Evolutionary conservation across 2,797 vertebrate genomes (phyloP), one percentile per base, ranked within the genome.

Genomic region (Tympanoctomys barrerae): DNA sequence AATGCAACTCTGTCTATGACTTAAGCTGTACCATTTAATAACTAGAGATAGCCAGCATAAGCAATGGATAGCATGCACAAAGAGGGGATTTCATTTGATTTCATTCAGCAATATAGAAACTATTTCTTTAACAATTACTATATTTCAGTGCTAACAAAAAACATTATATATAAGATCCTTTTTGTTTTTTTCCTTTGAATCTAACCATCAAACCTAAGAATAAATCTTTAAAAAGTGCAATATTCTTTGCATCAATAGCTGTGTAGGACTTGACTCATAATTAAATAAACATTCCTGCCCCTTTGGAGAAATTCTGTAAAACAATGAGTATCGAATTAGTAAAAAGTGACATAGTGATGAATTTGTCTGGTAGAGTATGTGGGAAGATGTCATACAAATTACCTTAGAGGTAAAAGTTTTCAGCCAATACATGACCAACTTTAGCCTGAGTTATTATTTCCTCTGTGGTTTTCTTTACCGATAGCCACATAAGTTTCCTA

Each of bases 321-420:
- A 95, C 11, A 28, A 21, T 68, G 73, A 84, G 54, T 22, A 78
- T n/a, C 46, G 62, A 57, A 93, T 66, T 73, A 73, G 64, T 85
- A 85, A 73, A 86, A 87, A 79, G 39, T 85, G 86, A 89, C 82
- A 39, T 93, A 70, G 66, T 77, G 94, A 87, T 16, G 14, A 93
- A 16, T 68, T 49, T 66, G 19, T 81, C 70, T 95, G 73, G 62
- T 33, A 79, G 22, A 78, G 19, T 33, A 1, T 33, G 0, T 71
- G 42, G 52, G 14, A 19, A 86, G 54, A 39, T 33, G 71, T 33
- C 66, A 39, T 77, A 49, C 87, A 92, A 84, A 66, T 73, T 52
- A 77, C 59, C 39, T 91, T 31, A 8, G 68, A 42, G 49, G 36
- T 5, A 52, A 77, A 10, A 19, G 66, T 89, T 93, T 89, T 87